A percentile compares a stretch with the other conserved stretches of the same genome.
Conservation (phyloP, 35 echinoderm and acorn worm species). For the Acanthaster planci region DNA sequence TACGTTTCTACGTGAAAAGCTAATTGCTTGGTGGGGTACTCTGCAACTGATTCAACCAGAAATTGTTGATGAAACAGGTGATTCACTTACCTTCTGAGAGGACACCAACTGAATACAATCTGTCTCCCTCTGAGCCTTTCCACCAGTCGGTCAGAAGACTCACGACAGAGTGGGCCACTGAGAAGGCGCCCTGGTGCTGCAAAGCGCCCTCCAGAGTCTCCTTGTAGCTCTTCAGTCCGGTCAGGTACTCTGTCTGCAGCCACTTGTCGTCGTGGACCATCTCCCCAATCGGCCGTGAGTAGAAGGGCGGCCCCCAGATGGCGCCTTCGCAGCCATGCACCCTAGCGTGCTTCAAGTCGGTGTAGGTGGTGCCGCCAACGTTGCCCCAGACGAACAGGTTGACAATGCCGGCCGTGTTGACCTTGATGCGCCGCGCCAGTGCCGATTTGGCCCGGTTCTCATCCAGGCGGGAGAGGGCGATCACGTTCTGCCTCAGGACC, state of each 20-base stretch:
- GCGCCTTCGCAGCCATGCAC: constrained; percentile 94
- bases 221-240: constrained; percentile 65
- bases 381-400: constrained; percentile 95
- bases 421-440: constrained; percentile 80
- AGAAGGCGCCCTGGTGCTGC: constrained; percentile 55
- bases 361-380: constrained; percentile 68
- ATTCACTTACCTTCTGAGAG: constrained; percentile 72
- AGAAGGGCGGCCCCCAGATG: constrained; percentile 86
- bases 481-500: constrained; percentile 79
- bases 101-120: constrained; percentile 86
- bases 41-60: too few relatives aligned
- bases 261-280: constrained; percentile 98
- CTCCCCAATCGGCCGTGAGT: constrained; percentile 81
- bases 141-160: constrained; percentile 88
- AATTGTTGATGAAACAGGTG: too few relatives aligned
- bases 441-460: constrained; percentile 91
- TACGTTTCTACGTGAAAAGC: too few relatives aligned
- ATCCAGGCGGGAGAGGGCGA: constrained; percentile 62
- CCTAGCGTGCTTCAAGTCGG: constrained; percentile 61
- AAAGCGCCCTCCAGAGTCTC: constrained; percentile 58
- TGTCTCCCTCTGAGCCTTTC: constrained; percentile 64
- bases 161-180: constrained; percentile 75
- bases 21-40: too few relatives aligned
- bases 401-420: constrained; percentile 82
- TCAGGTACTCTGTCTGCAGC: constrained; percentile 81